Evolutionary conservation across 2,113 vertebrate genomes (phyloP), one percentile per base, ranked within the genome.

Genomic region (Neolamprologus sp.): DNA sequence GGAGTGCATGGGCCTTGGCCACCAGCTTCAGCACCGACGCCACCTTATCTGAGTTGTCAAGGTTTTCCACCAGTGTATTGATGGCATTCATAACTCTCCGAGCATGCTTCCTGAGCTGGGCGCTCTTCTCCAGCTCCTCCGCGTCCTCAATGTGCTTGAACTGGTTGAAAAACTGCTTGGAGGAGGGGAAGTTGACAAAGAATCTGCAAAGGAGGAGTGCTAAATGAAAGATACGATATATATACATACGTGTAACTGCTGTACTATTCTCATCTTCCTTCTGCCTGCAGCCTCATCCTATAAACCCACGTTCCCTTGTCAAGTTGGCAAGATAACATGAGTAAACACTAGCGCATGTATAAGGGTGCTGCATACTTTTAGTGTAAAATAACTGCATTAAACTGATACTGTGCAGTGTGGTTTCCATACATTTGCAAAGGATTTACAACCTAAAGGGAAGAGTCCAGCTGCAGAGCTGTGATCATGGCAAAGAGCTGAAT

Each of bases 131-230:
- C 95, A 97, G 92, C 87, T 96, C 95, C 88, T 95, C 92, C 0
- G 81, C 63, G n/a, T 95, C 94, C 85, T 96, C 90, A 4, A 96
- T 91, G 84, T 97, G 73, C 82, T 94, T 97, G 95, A 99, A 99
- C 93, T 99, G 97, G 92, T 97, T 98, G 96, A 99, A 99, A 95
- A 97, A 98, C 94, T 98, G 97, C 97, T 98, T 99, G 94, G 98
- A 97, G 0, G 96, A 96, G 0, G 98, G 98, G 92, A 97, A 98
- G 94, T 97, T 98, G 87, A 97, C 97, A 65, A 99, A 99, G 93
- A 99, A 97, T 96, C 98, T 99, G 94, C 11, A 13, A 83, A 84
- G 60, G 55, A 68, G 83, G 11, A 63, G 49, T 58, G 55, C 14
- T 51, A 47, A 89, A 57, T 75, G 75, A 42, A 37, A 88, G 37